A percentile compares a stretch with the other conserved stretches of the same genome.
Evolutionary conservation across 92 coral and sea anemone genomes (phyloP).

Genomic region (Paragorgia papillata): DNA sequence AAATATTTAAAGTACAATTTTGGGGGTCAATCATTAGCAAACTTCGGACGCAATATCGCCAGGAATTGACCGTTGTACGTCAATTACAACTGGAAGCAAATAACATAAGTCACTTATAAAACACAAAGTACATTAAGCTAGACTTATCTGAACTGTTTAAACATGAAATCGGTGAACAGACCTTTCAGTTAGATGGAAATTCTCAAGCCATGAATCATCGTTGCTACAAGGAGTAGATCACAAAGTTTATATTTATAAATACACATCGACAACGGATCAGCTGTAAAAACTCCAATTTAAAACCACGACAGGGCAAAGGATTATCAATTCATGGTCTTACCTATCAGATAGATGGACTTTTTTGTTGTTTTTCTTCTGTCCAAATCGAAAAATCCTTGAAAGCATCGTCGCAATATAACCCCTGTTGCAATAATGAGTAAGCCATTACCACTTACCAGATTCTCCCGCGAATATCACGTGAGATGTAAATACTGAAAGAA

Average conservation of each 20-base stretch:
- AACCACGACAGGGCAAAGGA: neutral
- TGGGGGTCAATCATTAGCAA: too few relatives aligned
- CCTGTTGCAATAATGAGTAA: neutral
- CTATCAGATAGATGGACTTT: constrained; percentile 45
- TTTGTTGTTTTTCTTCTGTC: constrained; percentile 72
- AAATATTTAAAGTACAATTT: too few relatives aligned
- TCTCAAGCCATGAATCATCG: constrained; percentile 32
- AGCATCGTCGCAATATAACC: constrained; percentile 55
- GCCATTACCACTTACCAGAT: constrained; percentile 11
- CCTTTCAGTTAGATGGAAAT: constrained; percentile 36
- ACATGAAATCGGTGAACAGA: constrained; percentile 3
- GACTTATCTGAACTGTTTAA: neutral
- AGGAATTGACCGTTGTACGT: too few relatives aligned
- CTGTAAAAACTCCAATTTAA: too few relatives aligned
- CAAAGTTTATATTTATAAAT: neutral
- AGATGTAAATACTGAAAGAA: neutral
- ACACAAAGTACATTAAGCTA: neutral
- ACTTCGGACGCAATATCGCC: too few relatives aligned
- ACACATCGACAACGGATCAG: too few relatives aligned
- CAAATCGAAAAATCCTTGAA: constrained; percentile 89
- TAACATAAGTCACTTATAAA: neutral
- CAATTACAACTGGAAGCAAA: too few relatives aligned
- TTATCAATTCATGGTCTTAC: neutral
- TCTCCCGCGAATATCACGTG: constrained; percentile 12
- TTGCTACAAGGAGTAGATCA: constrained; percentile 2